Evolutionary conservation across 2,888 invertebrate genomes (phyloP).

Genomic region (Prosopocoilus inquinatus): DNA sequence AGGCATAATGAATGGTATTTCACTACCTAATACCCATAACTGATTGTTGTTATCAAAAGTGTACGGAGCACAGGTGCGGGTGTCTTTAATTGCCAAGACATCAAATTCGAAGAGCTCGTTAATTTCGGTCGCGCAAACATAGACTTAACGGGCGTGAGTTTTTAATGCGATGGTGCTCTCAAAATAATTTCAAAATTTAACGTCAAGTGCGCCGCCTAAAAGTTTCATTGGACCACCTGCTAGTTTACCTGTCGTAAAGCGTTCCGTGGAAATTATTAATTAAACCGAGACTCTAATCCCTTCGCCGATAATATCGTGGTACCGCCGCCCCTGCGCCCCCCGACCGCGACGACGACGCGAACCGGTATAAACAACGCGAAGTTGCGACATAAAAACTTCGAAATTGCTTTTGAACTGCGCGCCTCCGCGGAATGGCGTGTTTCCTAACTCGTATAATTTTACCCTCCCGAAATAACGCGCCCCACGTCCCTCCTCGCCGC

Average conservation of each 20-base stretch:
- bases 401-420: constrained; percentile 25
- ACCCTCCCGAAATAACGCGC: too few relatives aligned
- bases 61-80: too few relatives aligned
- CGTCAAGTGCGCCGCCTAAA: background rate
- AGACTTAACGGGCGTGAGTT: background rate
- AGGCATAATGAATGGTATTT: too few relatives aligned
- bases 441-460: too few relatives aligned
- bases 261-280: constrained; percentile 5
- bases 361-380: constrained; percentile 28
- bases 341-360: too few relatives aligned
- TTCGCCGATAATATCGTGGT: background rate
- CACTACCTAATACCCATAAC: too few relatives aligned
- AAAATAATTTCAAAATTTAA: background rate
- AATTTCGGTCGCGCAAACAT: too few relatives aligned
- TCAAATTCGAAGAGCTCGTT: too few relatives aligned
- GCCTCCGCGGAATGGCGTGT: too few relatives aligned
- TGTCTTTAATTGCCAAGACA: too few relatives aligned
- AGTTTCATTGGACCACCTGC: background rate
- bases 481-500: too few relatives aligned
- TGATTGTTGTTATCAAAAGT: too few relatives aligned
- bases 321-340: background rate
- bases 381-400: constrained; percentile 37
- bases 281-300: background rate
- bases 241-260: constrained; percentile 3
- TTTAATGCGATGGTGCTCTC: background rate